Percentiles rank a stretch among this genome's conserved stretches.
These are phyloP conservation scores for Esperia sulphurella DNA, from an alignment of 2,888 invertebrate genomes.

Conservation along the genomic window DNA sequence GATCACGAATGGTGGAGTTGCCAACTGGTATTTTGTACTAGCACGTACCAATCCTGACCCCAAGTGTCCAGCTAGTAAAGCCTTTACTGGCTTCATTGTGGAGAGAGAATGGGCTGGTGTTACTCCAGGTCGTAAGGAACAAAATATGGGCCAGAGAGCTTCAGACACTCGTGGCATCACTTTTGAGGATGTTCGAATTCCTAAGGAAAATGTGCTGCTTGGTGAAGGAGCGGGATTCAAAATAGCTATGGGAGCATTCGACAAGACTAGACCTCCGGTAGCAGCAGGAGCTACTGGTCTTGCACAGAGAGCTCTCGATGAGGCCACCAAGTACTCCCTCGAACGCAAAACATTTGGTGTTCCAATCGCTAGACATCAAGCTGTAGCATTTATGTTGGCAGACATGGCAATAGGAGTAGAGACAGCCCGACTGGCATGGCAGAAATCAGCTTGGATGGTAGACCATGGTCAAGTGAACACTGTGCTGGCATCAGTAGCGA, in stretches of 20 bases:
- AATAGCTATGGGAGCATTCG: conserved; percentile 98
- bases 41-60: conserved; percentile 96
- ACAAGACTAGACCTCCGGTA: conserved; percentile 95
- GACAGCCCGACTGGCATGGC: conserved; percentile 91
- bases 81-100: conserved; percentile 98
- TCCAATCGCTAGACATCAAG: conserved; percentile 90
- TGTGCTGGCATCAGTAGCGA: conserved; percentile 94
- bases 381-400: conserved; percentile 95
- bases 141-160: conserved; percentile 97
- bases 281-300: conserved; percentile 95
- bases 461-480: conserved; percentile 90
- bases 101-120: conserved; percentile 94
- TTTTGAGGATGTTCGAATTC: conserved; percentile 97
- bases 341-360: conserved; percentile 97
- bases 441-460: conserved; percentile 92
- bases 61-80: conserved; percentile 92
- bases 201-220: conserved; percentile 94
- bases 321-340: conserved; percentile 93
- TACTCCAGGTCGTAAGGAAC: conserved; percentile 94
- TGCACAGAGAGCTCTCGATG: conserved; percentile 93
- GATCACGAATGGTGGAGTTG: conserved; percentile 98
- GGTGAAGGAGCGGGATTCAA: conserved; percentile 97
- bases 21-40: conserved; percentile 95
- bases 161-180: conserved; percentile 97
- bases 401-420: conserved; percentile 97